Base-by-base conservation (phyloP, 2,113 vertebrate species). In the Etia nguti region DNA sequence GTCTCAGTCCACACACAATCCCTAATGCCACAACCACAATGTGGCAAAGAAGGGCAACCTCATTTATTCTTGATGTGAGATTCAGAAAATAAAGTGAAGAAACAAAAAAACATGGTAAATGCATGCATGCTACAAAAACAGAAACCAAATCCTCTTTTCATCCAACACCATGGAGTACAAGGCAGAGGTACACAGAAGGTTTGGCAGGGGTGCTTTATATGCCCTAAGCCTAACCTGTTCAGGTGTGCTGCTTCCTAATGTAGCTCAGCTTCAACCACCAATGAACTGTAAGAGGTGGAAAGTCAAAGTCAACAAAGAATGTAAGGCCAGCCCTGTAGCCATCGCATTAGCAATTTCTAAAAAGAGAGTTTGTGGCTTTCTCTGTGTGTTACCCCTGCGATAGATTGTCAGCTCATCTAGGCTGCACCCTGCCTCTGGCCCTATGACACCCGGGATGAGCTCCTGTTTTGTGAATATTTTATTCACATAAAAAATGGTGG, bases 91-190 rank as follows among this genome's bases (percentile, higher is more conserved):
- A 34, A 34, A 34, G 29, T 20, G 9, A 62, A 34, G 0, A 36
- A 62, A 62, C 31, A 3, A 36, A 34, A 31, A 34, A 12, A 62
- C 0, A 36, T 62, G 59, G 10, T 38, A 22, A 65, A 38, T 22
- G 34, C 6, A 65, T 38, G 18, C 0, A 38, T 68, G 34, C 34
- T 22, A 38, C 60, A 68, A 68, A 1, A 34, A 68, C 60, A 38
- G 20, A 68, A 68, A 38, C 34, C 34, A 65, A 22, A 38, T 13
- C 31, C 34, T 38, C 20, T 65, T 10, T 22, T 38, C 31, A 13
- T 65, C 60, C 10, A 65, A n/a, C 4, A 0, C 2, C 10, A 8
- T 36, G 60, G 0, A 36, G 31, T n/a, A 65, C 31, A 36, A 36
- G 60, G 60, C 60, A 36, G 31, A 34, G 36, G 31, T 7, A 11